Evolutionary conservation across 2,888 invertebrate genomes (phyloP).

Genomic region (Mycalesis mineus): DNA sequence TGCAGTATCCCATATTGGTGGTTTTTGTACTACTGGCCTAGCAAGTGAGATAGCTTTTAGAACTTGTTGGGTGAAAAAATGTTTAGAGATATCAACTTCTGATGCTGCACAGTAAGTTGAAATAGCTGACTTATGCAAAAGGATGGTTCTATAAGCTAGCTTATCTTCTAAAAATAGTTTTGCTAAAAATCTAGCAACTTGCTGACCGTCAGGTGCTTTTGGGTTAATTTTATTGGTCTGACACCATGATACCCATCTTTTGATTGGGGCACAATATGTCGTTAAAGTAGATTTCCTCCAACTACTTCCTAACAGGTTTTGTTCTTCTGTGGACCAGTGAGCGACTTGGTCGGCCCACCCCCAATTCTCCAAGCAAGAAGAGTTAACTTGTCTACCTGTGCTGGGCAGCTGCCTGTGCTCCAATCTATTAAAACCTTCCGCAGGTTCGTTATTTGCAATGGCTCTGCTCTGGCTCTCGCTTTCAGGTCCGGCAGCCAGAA

Average conservation of each 20-base stretch:
- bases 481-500: constrained; percentile 40
- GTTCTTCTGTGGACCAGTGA: background rate
- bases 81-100: background rate
- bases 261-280: background rate
- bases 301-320: background rate
- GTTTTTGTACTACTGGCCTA: background rate
- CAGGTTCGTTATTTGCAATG: constrained; percentile 29
- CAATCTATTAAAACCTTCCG: constrained; percentile 3
- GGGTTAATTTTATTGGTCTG: background rate
- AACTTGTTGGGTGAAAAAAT: background rate
- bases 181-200: background rate
- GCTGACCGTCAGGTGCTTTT: background rate
- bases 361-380: background rate
- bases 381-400: background rate
- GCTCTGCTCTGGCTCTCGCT: constrained; percentile 30
- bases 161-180: background rate
- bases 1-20: background rate
- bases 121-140: background rate
- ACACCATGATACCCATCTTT: background rate
- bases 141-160: background rate
- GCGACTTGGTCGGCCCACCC: background rate
- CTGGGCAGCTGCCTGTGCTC: background rate
- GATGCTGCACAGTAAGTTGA: background rate
- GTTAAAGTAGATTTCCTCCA: background rate
- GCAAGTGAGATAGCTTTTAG: background rate